These are phyloP conservation scores for Pristionchus exspectatus DNA, from an alignment of 2,888 invertebrate species.

Conservation along the genomic window DNA sequence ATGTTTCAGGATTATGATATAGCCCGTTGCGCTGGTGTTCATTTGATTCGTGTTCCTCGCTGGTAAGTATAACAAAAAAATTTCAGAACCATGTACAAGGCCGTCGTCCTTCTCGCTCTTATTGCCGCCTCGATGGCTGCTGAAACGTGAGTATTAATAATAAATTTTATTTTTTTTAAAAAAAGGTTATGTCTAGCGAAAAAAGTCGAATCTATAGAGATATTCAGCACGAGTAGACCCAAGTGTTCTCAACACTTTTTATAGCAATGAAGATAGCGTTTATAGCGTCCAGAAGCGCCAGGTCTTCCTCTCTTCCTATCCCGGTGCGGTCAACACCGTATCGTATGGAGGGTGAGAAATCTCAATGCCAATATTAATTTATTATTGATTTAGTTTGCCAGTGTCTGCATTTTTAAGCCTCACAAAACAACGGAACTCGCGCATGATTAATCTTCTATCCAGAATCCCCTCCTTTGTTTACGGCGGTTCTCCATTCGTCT, in stretches of 20 bases:
- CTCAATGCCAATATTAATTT: too few species aligned
- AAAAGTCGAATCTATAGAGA: too few species aligned
- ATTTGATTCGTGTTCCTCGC: background rate
- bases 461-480: background rate
- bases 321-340: conserved; percentile 6
- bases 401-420: too few species aligned
- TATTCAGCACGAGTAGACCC: too few species aligned
- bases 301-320: conserved; percentile 31
- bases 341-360: background rate
- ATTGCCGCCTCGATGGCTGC: conserved; percentile 19
- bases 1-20: background rate
- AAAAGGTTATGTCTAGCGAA: too few species aligned
- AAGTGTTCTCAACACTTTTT: too few species aligned
- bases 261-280: background rate
- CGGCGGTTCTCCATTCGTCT: conserved; percentile 24
- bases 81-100: conserved; percentile 28
- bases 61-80: background rate
- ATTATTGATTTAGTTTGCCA: too few species aligned
- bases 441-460: background rate
- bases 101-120: background rate
- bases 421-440: too few species aligned
- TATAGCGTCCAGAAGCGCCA: conserved; percentile 32
- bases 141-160: conserved; percentile 1
- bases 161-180: too few species aligned
- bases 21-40: background rate